A percentile compares a stretch with the other conserved stretches of the same genome.
Evolutionary conservation across 2,797 vertebrate species (phyloP).

Genomic region (Microctenopoma lineatum): DNA sequence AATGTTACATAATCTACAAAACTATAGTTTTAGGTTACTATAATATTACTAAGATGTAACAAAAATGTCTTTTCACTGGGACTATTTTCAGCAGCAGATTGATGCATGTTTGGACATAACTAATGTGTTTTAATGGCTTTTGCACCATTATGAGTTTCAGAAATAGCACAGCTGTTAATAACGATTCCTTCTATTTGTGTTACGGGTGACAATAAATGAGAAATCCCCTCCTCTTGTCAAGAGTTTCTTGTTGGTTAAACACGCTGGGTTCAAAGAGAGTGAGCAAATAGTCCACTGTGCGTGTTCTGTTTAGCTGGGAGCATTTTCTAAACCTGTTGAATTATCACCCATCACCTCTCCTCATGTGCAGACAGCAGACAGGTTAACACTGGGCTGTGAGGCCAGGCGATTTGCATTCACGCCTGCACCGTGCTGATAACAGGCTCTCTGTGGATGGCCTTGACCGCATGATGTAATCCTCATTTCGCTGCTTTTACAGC

Average conservation of each 20-base stretch:
- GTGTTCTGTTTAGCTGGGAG: not conserved
- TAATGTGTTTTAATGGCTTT: not conserved
- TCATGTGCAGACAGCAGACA: slow-evolving; percentile 34
- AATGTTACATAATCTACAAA: not conserved
- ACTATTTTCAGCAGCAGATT: not conserved
- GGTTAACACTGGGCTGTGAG: slow-evolving; percentile 19
- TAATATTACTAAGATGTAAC: not conserved
- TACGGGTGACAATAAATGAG: too few relatives aligned
- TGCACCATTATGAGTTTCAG: not conserved
- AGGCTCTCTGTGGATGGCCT: slow-evolving; percentile 45
- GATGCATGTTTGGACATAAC: not conserved
- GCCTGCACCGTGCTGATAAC: slow-evolving; percentile 63
- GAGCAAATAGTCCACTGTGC: not conserved
- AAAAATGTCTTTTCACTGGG: not conserved
- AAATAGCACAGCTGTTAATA: too few relatives aligned
- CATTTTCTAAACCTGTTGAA: slow-evolving; percentile 25
- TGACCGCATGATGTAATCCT: slow-evolving; percentile 53
- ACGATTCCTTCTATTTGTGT: too few relatives aligned
- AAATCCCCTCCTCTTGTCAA: not conserved
- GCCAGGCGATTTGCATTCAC: slow-evolving; percentile 56
- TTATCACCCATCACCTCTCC: slow-evolving; percentile 20
- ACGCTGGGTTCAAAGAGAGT: slow-evolving; percentile 5
- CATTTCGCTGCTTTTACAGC: slow-evolving; percentile 53
- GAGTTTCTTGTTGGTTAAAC: not conserved
- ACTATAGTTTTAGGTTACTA: not conserved